Base-by-base conservation (phyloP, 2,113 vertebrate species). In the Pampusana beccarii region DNA sequence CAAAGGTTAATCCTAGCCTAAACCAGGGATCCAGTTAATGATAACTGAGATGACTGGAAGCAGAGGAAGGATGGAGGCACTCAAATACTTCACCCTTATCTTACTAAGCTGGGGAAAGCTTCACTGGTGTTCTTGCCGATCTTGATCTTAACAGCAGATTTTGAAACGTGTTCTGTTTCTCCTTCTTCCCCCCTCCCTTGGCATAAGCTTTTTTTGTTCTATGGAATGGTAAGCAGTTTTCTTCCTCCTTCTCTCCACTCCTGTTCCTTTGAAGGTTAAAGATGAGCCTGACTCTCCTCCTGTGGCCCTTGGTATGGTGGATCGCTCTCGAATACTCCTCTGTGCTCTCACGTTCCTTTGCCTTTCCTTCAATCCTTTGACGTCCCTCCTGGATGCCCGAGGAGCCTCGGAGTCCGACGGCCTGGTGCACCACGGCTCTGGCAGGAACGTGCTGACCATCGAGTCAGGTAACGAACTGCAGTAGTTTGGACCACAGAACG, bases 281-380 rank as follows among this genome's bases (percentile, higher is more conserved):
- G 99, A 99, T 64, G 99, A 99, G 81, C 99, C 99, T 4, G 98
- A 98, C 67, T 99, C 99, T 51, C 98, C 99, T 64, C 99, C 99
- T 16, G 98, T 98, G 56, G 98, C 99, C 0, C 98, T 99, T 19
- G 99, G 99, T n/a, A 99, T 99, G 98, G 99, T 99, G 98, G 99
- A 99, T 95, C 98, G 99, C n/a, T 99, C 99, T 28, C 98, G 99
- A 18, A 98, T 99, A 67, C 98, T 99, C 20, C 98, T 99, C 56
- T 99, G 99, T 33, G 98, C 98, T 46, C 98, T 99, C 93, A 99
- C 99, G 9, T 99, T 99, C 97, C 98, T 99, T 94, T 99, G 99
- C 96, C 98, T 99, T 80, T 99, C 99, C 57, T 98, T 99, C 50
- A 99, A 99, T 95, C 99, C 99, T 1, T 97, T 99, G 80, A 99